Evolutionary conservation across 2,113 vertebrate species (phyloP).

Genomic region (Halichoeres trimaculatus): DNA sequence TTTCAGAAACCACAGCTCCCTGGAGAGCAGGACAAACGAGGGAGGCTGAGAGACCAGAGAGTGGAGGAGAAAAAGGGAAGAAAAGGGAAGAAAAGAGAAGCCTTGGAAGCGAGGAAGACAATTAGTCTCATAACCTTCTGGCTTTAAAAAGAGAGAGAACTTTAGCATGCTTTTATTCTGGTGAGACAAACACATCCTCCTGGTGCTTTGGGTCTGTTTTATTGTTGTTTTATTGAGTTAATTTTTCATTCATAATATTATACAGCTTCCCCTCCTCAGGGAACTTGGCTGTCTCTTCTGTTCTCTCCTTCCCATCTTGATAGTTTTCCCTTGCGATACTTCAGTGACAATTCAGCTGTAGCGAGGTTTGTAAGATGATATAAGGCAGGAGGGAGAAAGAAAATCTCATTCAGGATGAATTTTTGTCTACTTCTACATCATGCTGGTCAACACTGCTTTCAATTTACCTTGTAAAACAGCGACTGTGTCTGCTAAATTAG

Average conservation of each 20-base stretch:
- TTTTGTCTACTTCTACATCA: constrained; percentile 12
- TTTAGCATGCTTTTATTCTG: constrained; percentile 27
- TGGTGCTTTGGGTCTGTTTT: constrained; percentile 35
- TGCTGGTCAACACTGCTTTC: neutral
- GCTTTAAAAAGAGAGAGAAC: constrained; percentile 55
- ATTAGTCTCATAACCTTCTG: constrained; percentile 63
- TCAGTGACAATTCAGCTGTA: constrained; percentile 29
- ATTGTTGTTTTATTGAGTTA: constrained; percentile 58
- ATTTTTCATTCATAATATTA: constrained; percentile 57
- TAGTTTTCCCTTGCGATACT: constrained; percentile 30
- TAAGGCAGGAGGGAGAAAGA: constrained; percentile 9
- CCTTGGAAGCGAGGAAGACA: constrained; percentile 18
- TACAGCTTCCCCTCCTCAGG: constrained; percentile 10
- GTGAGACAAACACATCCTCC: constrained; percentile 5
- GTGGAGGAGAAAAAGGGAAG: neutral
- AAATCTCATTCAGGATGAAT: constrained; percentile 28
- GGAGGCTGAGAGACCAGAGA: constrained; percentile 37
- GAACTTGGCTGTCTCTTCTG: constrained; percentile 4
- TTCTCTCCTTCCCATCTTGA: constrained; percentile 34
- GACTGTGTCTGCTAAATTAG: neutral
- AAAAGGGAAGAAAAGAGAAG: neutral
- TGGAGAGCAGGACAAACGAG: constrained; percentile 42
- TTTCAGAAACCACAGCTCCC: constrained; percentile 85
- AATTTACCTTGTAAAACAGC: constrained; percentile 11
- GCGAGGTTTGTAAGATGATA: constrained; percentile 10